Base-by-base conservation (phyloP, 2,113 vertebrate genomes). In the Notothenia coriiceps region DNA sequence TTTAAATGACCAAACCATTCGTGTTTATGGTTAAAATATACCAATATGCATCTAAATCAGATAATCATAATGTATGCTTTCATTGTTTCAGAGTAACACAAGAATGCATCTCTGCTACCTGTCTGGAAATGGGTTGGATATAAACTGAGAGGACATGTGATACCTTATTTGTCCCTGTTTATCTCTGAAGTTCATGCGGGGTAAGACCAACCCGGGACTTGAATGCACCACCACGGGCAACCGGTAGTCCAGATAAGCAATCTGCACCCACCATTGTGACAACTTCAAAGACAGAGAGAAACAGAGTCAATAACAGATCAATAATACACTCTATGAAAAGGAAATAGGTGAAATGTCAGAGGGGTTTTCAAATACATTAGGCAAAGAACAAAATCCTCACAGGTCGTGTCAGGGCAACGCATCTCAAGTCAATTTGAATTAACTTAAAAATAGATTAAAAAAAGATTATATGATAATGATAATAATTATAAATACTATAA, bases 91-190 rank as follows among this genome's bases (percentile, higher is more conserved):
- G 33, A 10, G 29, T 10, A 60, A 35, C 33, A n/a, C 33, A 57
- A 29, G 40, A 33, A 43, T 12, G 33, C 10, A 18, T 40, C 57
- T 40, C 33, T 60, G 33, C 29, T 3, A 4, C 3, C 29, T 29
- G 29, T 29, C 29, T 29, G 29, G 3, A 29, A 29, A 29, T 29
- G 29, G 2, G 29, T 29, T 29, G 29, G 29, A 29, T 29, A 4
- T 29, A 40, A 40, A 7, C 35, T 55, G 56, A 33, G 7, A 15
- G 3, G 33, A 60, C 5, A 25, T 17, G 57, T 49, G 51, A 59
- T 96, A 99, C 98, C 97, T 96, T 74, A 98, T 96, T 91, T 99
- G 97, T n/a, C 97, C 98, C 81, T 97, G 96, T n/a, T 96, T 95
- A 82, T 98, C 97, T 74, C 82, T 92, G 83, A 99, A 99, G 73